phyloP scores from a whole-genome alignment of 2,888 invertebrate species.

The Thecophora atra region DNA sequence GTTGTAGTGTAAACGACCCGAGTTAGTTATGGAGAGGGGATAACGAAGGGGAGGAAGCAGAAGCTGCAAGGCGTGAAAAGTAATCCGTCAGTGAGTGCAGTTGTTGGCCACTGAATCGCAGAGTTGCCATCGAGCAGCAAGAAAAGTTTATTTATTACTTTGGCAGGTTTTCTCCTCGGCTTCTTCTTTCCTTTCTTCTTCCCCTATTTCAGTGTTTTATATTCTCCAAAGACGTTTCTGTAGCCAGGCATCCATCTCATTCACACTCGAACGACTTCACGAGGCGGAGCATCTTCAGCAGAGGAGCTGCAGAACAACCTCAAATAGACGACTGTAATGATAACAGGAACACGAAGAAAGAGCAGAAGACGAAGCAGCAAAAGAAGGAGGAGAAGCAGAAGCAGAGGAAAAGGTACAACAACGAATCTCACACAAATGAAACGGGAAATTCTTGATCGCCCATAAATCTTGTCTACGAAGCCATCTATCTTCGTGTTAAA shows the following conservation, averaged over 20 bases:
- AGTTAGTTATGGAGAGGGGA: neutral
- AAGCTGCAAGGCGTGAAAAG: constrained; percentile 11
- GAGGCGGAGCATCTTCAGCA: constrained; percentile 15
- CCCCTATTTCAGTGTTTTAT: neutral
- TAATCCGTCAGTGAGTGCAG: constrained; percentile 32
- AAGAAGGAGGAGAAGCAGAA: constrained; percentile 47
- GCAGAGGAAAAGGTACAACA: constrained; percentile 43
- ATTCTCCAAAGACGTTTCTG: neutral
- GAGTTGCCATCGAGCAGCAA: neutral
- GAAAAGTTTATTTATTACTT: constrained; percentile 56
- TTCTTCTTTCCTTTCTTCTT: constrained; percentile 1
- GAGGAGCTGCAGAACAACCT: neutral
- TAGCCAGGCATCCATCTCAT: neutral
- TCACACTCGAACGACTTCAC: neutral
- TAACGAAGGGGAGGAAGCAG: neutral
- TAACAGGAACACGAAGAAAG: constrained; percentile 45
- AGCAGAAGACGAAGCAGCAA: constrained; percentile 44
- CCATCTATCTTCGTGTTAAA: constrained; percentile 54
- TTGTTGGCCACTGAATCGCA: neutral
- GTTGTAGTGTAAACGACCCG: neutral
- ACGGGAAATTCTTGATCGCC: constrained; percentile 61
- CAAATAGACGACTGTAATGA: constrained; percentile 46
- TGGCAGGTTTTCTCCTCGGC: constrained; percentile 44
- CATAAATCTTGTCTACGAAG: constrained; percentile 59
- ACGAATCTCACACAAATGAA: constrained; percentile 26